phyloP scores from a whole-genome alignment of 23 tunicate genomes.

The Diplosoma virens region DNA sequence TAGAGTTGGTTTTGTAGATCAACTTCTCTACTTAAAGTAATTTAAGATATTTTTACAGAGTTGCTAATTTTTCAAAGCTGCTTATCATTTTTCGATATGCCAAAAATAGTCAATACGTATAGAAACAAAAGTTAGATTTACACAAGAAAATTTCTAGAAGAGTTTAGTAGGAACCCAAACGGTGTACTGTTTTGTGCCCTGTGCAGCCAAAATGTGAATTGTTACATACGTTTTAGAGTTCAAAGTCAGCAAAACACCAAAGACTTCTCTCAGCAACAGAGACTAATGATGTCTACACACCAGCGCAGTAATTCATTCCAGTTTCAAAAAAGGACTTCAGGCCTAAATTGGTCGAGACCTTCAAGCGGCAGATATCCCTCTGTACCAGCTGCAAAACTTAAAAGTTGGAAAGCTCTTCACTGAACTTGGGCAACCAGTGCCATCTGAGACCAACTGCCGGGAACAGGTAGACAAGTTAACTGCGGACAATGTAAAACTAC shows the following conservation, averaged over 20 bases:
- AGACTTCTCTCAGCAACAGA: neutral
- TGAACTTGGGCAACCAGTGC: neutral
- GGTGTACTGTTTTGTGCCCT: neutral
- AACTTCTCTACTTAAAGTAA: neutral
- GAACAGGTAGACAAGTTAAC: slow-evolving; percentile 12
- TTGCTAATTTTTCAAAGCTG: neutral
- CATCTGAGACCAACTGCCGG: slow-evolving; percentile 21
- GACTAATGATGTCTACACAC: neutral
- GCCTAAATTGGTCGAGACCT: neutral
- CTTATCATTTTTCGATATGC: neutral
- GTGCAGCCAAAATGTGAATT: neutral
- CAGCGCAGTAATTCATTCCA: slow-evolving; percentile 6
- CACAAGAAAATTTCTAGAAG: neutral
- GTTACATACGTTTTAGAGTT: no score
- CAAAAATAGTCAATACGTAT: no score
- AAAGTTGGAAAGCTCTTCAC: neutral
- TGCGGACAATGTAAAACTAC: neutral
- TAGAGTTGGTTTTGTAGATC: neutral
- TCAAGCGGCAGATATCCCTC: neutral
- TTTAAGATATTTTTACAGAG: no score
- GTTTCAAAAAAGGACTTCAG: neutral
- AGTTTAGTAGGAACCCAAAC: neutral
- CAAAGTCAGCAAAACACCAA: no score
- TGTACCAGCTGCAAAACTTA: slow-evolving; percentile 1
- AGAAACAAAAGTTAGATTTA: no score